A percentile compares a stretch with the other conserved stretches of the same genome.
These are phyloP conservation scores for Spilarctia lutea DNA, from an alignment of 2,888 invertebrate genomes.

Conservation along the genomic window DNA sequence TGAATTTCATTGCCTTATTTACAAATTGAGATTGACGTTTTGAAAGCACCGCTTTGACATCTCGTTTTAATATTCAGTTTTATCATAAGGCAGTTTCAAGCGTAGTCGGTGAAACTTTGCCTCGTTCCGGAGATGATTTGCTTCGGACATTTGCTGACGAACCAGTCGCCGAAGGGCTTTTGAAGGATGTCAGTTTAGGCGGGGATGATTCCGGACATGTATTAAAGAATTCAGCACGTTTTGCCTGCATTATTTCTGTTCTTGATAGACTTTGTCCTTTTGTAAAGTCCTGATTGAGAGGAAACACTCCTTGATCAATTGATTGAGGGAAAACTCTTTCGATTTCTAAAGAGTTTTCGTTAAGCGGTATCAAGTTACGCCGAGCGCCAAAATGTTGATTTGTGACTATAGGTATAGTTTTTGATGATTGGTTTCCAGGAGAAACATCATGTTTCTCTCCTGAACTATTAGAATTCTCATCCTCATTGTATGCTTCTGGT, in stretches of 20 bases:
- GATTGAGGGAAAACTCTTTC: conserved; percentile 65
- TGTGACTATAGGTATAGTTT: conserved; percentile 81
- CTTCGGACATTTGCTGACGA: conserved; percentile 57
- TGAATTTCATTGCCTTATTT: conserved; percentile 75
- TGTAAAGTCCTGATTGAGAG: conserved; percentile 76
- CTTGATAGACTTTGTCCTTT: conserved; percentile 72
- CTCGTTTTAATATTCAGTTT: conserved; percentile 41
- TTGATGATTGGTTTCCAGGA: conserved; percentile 70
- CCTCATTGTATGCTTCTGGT: conserved; percentile 93
- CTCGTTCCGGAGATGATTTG: conserved; percentile 74
- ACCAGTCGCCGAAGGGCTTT: conserved; percentile 63
- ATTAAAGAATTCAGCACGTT: conserved; percentile 87
- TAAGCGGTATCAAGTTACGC: conserved; percentile 79
- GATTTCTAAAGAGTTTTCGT: conserved; percentile 68
- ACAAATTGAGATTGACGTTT: conserved; percentile 60
- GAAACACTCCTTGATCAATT: conserved; percentile 78
- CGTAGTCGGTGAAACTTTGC: conserved; percentile 80
- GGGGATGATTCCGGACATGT: conserved; percentile 73
- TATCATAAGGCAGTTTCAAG: conserved; percentile 89
- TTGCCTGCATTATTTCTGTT: conserved; percentile 86
- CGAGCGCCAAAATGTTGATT: conserved; percentile 83
- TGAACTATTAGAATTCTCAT: conserved; percentile 89
- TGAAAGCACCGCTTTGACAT: conserved; percentile 71
- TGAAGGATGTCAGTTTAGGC: conserved; percentile 78
- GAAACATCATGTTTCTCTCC: conserved; percentile 82